Evolutionary conservation across 1,140 invertebrate species (phyloP).

Genomic region (Riptortus pedestris): DNA sequence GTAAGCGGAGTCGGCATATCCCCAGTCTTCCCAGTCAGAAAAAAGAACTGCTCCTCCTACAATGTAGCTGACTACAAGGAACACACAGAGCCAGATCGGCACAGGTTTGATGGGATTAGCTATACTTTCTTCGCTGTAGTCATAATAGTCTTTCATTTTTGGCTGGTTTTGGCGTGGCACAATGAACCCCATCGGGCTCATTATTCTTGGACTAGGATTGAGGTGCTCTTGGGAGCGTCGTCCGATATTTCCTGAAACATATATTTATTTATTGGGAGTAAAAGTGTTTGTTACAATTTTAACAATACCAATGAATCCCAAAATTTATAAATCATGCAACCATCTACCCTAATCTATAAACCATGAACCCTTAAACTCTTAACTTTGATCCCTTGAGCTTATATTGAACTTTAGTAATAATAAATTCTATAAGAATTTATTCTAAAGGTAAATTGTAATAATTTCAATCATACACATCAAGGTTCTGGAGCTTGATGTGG

Average conservation of each 20-base stretch:
- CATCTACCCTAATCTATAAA: too few species aligned
- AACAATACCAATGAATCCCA: too few species aligned
- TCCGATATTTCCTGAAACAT: conserved; percentile 11
- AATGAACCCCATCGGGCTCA: conserved; percentile 56
- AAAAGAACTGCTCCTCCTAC: conserved; percentile 78
- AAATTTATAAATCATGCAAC: too few species aligned
- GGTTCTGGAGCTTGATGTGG: too few species aligned
- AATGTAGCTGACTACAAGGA: conserved; percentile 80
- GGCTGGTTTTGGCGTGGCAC: conserved; percentile 43
- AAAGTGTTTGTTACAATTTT: background rate
- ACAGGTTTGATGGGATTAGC: conserved; percentile 48
- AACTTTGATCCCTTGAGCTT: too few species aligned
- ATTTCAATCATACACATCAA: too few species aligned
- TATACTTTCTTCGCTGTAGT: conserved; percentile 31
- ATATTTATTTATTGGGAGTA: background rate
- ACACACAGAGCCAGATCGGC: conserved; percentile 83
- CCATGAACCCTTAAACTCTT: too few species aligned
- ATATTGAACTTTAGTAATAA: too few species aligned
- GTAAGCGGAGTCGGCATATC: conserved; percentile 80
- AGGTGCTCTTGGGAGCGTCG: background rate
- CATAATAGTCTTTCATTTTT: conserved; percentile 40
- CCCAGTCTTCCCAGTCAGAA: conserved; percentile 77
- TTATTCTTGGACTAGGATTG: conserved; percentile 47
- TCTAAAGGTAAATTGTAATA: too few species aligned
- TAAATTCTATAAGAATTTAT: too few species aligned